Conservation (phyloP, 2,888 invertebrate genomes). For the Caenorhabditis auriculariae region DNA sequence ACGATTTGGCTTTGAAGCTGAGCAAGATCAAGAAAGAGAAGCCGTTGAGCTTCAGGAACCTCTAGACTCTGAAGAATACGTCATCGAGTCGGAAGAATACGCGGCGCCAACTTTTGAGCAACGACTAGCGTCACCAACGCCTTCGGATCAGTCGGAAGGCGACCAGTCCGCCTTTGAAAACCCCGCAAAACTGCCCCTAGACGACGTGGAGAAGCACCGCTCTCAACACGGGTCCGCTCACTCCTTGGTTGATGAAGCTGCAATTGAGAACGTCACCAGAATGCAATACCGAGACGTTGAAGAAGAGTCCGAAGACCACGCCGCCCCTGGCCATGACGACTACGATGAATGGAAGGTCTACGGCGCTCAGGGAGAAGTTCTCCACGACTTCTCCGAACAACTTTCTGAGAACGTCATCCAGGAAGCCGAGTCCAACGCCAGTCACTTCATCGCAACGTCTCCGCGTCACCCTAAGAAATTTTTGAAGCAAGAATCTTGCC, state of each 20-base stretch:
- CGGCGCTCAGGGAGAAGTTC: constrained; percentile 29
- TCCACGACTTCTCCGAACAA: constrained; percentile 38
- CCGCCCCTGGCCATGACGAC: constrained; percentile 5
- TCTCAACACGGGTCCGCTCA: neutral
- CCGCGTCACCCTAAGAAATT: constrained; percentile 12
- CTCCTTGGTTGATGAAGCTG: neutral
- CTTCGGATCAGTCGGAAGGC: neutral
- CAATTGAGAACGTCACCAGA: constrained; percentile 6
- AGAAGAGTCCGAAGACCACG: neutral
- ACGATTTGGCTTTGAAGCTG: constrained; percentile 7
- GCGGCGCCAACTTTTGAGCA: neutral
- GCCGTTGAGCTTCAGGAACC: constrained; percentile 8
- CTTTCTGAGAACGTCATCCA: constrained; percentile 32
- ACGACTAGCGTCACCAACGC: neutral
- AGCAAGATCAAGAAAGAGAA: constrained; percentile 1
- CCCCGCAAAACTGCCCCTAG: no score
- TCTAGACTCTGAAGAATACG: constrained; percentile 2
- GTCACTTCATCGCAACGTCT: constrained; percentile 11
- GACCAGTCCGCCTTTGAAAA: no score
- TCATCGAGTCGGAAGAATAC: constrained; percentile 3
- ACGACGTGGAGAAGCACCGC: no score
- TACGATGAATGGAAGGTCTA: constrained; percentile 37
- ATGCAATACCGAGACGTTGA: neutral
- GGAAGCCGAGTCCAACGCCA: constrained; percentile 33
- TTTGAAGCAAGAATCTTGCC: constrained; percentile 41